Conservation (phyloP, 1,140 invertebrate species). For the Drosophila kepulauana region DNA sequence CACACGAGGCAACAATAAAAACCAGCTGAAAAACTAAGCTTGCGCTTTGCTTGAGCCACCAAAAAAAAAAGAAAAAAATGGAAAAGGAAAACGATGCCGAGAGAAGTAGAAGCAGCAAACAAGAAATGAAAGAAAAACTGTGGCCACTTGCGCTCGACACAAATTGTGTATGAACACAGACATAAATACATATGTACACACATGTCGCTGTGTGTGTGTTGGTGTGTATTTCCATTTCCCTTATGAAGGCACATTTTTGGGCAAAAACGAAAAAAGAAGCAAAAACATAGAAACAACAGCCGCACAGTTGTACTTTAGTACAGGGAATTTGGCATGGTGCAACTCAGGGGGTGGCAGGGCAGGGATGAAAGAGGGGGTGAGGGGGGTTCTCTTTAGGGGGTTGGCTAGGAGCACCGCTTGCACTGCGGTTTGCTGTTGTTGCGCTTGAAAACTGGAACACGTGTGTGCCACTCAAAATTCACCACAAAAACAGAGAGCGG, state of each 20-base stretch:
- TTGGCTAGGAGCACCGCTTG: not conserved
- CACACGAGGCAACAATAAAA: slow-evolving; percentile 32
- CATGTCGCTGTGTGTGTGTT: slow-evolving; percentile 4
- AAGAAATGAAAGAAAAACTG: slow-evolving; percentile 31
- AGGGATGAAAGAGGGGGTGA: not conserved
- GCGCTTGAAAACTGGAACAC: slow-evolving; percentile 70
- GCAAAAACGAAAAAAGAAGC: not conserved
- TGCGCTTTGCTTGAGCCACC: slow-evolving; percentile 16
- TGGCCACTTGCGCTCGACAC: slow-evolving; percentile 47
- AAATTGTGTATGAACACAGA: slow-evolving; percentile 35
- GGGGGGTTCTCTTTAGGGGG: not conserved
- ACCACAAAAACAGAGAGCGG: slow-evolving; percentile 77
- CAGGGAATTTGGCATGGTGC: not conserved
- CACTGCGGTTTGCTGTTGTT: slow-evolving; percentile 26
- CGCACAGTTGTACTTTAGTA: slow-evolving; percentile 34
- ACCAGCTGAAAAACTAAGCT: slow-evolving; percentile 32
- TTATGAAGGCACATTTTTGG: slow-evolving; percentile 40
- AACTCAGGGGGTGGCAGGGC: not conserved
- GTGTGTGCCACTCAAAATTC: slow-evolving; percentile 68
- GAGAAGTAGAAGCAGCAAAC: not conserved
- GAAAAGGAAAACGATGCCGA: not conserved
- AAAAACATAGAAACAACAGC: slow-evolving; percentile 35
- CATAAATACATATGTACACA: slow-evolving; percentile 38
- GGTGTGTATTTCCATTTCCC: slow-evolving; percentile 35
- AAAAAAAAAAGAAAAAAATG: slow-evolving; percentile 4